phyloP scores from a whole-genome alignment of 2,888 invertebrate genomes.

The Eilema griseolum region DNA sequence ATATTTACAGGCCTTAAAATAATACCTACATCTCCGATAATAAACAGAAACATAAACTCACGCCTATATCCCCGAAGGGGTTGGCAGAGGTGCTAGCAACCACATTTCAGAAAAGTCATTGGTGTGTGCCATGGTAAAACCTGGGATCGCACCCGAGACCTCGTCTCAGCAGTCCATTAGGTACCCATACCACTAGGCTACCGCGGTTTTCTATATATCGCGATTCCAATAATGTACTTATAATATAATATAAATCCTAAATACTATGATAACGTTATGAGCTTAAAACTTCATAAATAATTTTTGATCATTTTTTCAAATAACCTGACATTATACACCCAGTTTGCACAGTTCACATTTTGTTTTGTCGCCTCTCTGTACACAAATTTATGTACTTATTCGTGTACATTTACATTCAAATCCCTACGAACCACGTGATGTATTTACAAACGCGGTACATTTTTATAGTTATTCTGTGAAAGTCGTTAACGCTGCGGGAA shows the following conservation, averaged over 20 bases:
- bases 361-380: not conserved
- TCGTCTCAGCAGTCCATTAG: too few species aligned
- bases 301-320: too few species aligned
- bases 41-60: too few species aligned
- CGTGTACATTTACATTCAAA: slow-evolving; percentile 2
- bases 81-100: too few species aligned
- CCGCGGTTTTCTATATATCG: too few species aligned
- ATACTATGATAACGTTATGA: not conserved
- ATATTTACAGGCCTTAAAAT: too few species aligned
- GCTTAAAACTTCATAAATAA: too few species aligned
- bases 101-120: too few species aligned
- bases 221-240: not conserved
- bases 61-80: too few species aligned
- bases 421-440: not conserved
- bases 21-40: not conserved
- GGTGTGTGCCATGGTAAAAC: too few species aligned
- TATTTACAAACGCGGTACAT: not conserved
- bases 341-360: not conserved
- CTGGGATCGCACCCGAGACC: too few species aligned
- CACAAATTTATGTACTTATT: not conserved
- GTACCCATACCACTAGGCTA: too few species aligned
- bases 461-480: slow-evolving; percentile 11
- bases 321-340: slow-evolving; percentile 1
- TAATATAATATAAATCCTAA: not conserved
- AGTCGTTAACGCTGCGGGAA: slow-evolving; percentile 9